phyloP scores from a whole-genome alignment of 2,113 vertebrate genomes.

The Passer domesticus region DNA sequence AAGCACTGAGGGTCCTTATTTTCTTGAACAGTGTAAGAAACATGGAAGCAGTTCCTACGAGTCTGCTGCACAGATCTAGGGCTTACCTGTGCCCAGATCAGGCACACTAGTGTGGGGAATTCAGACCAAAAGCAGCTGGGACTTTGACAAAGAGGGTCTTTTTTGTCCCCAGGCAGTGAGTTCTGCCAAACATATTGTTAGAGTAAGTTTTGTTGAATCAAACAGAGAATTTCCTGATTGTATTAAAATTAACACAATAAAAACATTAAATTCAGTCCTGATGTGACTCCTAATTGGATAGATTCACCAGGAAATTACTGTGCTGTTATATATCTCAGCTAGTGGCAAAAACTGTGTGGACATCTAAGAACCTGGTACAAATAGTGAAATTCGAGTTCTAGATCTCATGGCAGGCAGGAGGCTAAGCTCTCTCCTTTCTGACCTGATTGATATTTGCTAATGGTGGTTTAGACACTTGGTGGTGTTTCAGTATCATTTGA shows the following conservation, averaged over 20 bases:
- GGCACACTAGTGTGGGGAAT: too few relatives aligned
- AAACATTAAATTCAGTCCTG: not conserved
- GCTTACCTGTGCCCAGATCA: not conserved
- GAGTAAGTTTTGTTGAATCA: not conserved
- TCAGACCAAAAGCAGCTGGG: not conserved
- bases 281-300: not conserved
- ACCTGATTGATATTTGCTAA: not conserved
- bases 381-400: not conserved
- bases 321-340: not conserved
- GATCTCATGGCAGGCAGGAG: not conserved
- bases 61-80: not conserved
- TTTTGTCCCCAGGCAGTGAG: not conserved
- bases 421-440: not conserved
- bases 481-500: not conserved
- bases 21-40: not conserved
- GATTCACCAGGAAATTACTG: not conserved
- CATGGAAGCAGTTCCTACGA: not conserved
- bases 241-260: not conserved
- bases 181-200: not conserved
- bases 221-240: not conserved
- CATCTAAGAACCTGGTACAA: not conserved
- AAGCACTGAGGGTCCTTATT: not conserved
- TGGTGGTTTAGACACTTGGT: not conserved
- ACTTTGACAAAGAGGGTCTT: not conserved
- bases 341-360: not conserved